A percentile compares a stretch with the other conserved stretches of the same genome.
Conservation (phyloP, 2,113 vertebrate genomes). For the Alethe castanea region DNA sequence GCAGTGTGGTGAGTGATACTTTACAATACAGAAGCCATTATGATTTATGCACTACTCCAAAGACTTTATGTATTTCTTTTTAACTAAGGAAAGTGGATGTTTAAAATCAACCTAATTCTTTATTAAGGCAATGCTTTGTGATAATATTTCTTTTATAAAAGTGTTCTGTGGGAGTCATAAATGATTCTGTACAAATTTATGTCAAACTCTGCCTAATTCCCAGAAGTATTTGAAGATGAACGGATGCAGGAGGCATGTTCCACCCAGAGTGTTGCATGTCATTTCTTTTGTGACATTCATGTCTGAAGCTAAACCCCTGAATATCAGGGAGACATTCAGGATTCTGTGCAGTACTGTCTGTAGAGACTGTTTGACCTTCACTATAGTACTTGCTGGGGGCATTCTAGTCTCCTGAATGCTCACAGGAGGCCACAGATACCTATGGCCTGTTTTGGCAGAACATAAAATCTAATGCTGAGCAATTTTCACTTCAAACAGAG, state of each 20-base stretch:
- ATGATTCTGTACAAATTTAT: constrained; percentile 11
- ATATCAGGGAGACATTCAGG: constrained; percentile 48
- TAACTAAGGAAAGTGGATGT: background rate
- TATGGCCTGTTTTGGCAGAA: constrained; percentile 5
- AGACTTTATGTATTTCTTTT: constrained; percentile 9
- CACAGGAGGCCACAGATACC: background rate
- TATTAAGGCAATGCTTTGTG: constrained; percentile 26
- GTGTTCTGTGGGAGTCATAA: background rate
- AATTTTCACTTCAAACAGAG: background rate
- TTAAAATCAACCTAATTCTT: constrained; percentile 41
- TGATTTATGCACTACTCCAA: background rate
- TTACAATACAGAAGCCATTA: background rate
- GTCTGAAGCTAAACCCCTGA: constrained; percentile 18
- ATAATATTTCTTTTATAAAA: constrained; percentile 40
- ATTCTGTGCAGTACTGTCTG: background rate
- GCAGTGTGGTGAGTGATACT: background rate
- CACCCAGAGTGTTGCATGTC: background rate
- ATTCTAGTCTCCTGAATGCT: constrained; percentile 16
- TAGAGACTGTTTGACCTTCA: constrained; percentile 55
- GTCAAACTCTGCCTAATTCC: background rate
- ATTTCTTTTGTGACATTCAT: constrained; percentile 25
- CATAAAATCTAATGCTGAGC: background rate
- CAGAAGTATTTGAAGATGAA: constrained; percentile 19
- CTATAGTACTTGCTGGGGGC: constrained; percentile 28
- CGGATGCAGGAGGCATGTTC: background rate